A percentile compares a stretch with the other conserved stretches of the same genome.
Evolutionary conservation across 2,888 invertebrate species (phyloP).

Genomic region (Lysandra coridon): DNA sequence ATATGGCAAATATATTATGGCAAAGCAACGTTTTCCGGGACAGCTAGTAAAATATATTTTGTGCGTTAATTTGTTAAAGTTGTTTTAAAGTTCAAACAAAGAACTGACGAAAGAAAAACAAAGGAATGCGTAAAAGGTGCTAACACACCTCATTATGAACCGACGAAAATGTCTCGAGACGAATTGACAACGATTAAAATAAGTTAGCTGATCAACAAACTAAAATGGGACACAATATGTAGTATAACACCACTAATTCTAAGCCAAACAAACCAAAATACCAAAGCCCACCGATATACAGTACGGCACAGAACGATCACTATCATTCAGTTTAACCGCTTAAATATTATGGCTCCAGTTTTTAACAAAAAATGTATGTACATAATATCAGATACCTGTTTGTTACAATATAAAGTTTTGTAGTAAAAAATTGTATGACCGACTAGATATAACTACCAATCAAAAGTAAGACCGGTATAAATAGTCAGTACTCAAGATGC

Average conservation of each 20-base stretch:
- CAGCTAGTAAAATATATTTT: too few relatives aligned
- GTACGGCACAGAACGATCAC: not conserved
- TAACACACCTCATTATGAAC: not conserved
- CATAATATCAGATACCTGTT: too few relatives aligned
- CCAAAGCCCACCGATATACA: not conserved
- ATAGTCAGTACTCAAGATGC: too few relatives aligned
- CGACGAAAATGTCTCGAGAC: not conserved
- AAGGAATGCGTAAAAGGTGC: not conserved
- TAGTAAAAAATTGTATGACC: too few relatives aligned
- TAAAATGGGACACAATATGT: constrained; percentile 1
- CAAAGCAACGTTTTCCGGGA: too few relatives aligned
- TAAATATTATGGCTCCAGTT: too few relatives aligned
- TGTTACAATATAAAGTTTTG: too few relatives aligned
- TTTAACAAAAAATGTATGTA: too few relatives aligned
- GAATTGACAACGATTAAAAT: constrained; percentile 18
- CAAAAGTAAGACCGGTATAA: too few relatives aligned
- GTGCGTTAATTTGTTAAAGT: not conserved
- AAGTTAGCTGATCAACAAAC: not conserved
- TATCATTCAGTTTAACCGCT: too few relatives aligned
- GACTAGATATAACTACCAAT: too few relatives aligned
- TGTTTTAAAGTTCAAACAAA: not conserved
- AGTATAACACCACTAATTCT: not conserved
- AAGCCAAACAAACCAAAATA: constrained; percentile 9
- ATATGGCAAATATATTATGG: too few relatives aligned
- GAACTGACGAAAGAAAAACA: not conserved